Base-by-base conservation (phyloP, 2,113 vertebrate genomes). In the Calidris pugnax region DNA sequence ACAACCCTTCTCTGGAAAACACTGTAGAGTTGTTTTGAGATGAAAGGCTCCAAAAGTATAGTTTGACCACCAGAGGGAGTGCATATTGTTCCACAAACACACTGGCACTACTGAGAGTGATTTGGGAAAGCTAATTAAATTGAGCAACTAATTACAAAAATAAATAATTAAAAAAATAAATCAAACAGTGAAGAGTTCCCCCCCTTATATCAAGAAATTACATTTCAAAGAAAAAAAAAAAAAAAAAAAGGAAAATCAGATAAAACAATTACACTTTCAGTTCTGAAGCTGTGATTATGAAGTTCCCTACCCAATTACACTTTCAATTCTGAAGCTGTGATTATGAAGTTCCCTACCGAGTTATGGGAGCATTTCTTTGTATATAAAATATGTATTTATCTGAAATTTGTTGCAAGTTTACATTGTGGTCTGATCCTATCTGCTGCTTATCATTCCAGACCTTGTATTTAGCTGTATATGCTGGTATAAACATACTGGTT, bases 31-130 rank as follows among this genome's bases (percentile, higher is more conserved):
- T 32, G 17, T 16, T 66, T 79, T 28, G 53, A 28, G n/a, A 9
- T 0, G 7, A 20, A 87, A 57, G 14, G 5, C 19, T 87, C 53
- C 57, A 7, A 3, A 62, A 87, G 51, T 23, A 6, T 24, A 27
- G 13, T 95, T 9, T 85, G 80, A 23, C 95, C 97, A 4, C 86
- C 89, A 97, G 96, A 96, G 94, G 97, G 95, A 85, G 97, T 33
- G 78, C 35, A n/a, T 18, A 72, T 8, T 32, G 80, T 33, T 24
- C 83, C 66, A 45, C 66, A 37, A 82, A 63, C 28, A 50, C 1
- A 16, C 19, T 7, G 39, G 30, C 10, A 12, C 13, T 45, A 5
- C 28, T 0, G 12, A 71, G 45, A 30, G 21, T 8, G 20, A 43
- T 41, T n/a, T n/a, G 55, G 62, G 45, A 73, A 48, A 83, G 41